Evolutionary conservation across 2,797 vertebrate genomes (phyloP).

Genomic region (Corythornis leucogaster): DNA sequence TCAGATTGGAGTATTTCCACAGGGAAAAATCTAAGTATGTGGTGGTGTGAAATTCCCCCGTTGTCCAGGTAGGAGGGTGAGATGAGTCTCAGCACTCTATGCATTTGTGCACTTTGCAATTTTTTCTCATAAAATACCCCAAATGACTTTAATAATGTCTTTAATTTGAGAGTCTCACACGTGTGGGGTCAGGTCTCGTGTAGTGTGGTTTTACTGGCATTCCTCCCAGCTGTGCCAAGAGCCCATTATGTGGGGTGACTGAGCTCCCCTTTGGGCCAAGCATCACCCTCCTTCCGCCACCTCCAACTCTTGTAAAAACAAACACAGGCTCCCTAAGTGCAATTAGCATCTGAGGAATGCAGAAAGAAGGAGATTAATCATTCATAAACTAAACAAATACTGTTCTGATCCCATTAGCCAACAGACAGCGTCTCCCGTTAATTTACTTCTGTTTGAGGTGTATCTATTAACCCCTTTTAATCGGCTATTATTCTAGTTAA

Average conservation of each 20-base stretch:
- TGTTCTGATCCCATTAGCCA: conserved; percentile 71
- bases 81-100: rapidly evolving
- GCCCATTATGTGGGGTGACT: neutral
- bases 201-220: neutral
- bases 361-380: conserved; percentile 63
- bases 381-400: conserved; percentile 76
- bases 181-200: neutral
- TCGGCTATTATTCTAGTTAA: conserved; percentile 58
- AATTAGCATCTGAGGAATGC: conserved; percentile 64
- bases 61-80: neutral
- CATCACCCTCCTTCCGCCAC: conserved; percentile 24
- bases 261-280: neutral
- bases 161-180: neutral
- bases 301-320: conserved; percentile 54
- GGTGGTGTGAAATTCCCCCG: neutral
- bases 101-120: neutral
- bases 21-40: neutral
- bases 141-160: neutral
- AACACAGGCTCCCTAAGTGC: conserved; percentile 56
- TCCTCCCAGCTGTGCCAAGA: neutral
- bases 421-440: conserved; percentile 40
- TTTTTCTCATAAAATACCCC: neutral
- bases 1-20: neutral
- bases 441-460: conserved; percentile 70
- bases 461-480: conserved; percentile 75